Conservation (phyloP, 2,113 vertebrate genomes). For the Cyprinodon brontotheroides region DNA sequence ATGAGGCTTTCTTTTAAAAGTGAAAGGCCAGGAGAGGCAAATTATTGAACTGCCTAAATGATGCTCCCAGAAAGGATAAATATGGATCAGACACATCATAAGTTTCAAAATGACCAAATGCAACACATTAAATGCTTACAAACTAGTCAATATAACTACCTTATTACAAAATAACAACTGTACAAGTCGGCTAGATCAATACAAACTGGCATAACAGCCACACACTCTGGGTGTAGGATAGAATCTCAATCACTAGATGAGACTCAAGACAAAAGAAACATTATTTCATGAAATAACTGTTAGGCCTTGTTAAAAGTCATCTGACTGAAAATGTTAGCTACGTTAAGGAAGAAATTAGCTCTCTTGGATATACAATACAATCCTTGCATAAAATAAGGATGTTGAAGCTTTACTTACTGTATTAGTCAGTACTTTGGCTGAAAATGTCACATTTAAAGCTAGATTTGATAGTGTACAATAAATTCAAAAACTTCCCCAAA, state of each 20-base stretch:
- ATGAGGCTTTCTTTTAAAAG: conserved; percentile 53
- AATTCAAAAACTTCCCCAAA: neutral
- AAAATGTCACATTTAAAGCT: neutral
- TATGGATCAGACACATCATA: conserved; percentile 17
- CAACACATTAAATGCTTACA: conserved; percentile 11
- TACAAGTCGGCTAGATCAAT: neutral
- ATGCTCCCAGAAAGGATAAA: conserved; percentile 49
- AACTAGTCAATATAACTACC: conserved; percentile 12
- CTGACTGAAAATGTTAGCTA: conserved; percentile 14
- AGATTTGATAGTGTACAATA: neutral
- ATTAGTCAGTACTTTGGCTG: neutral
- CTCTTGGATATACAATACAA: neutral
- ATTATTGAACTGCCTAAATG: conserved; percentile 63
- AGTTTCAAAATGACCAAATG: conserved; percentile 40
- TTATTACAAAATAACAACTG: conserved; percentile 4
- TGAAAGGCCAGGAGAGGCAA: conserved; percentile 41
- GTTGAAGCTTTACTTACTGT: neutral
- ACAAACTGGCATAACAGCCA: conserved; percentile 8
- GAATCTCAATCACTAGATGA: neutral
- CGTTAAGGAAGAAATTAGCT: neutral
- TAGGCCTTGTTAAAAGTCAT: conserved; percentile 25
- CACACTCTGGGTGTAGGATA: neutral
- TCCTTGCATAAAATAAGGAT: neutral
- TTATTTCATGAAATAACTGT: conserved; percentile 1
- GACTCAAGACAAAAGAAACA: conserved; percentile 4